Evolutionary conservation across 2,113 vertebrate species (phyloP), one percentile per base, ranked within the genome.

Genomic region (Aythya baeri): DNA sequence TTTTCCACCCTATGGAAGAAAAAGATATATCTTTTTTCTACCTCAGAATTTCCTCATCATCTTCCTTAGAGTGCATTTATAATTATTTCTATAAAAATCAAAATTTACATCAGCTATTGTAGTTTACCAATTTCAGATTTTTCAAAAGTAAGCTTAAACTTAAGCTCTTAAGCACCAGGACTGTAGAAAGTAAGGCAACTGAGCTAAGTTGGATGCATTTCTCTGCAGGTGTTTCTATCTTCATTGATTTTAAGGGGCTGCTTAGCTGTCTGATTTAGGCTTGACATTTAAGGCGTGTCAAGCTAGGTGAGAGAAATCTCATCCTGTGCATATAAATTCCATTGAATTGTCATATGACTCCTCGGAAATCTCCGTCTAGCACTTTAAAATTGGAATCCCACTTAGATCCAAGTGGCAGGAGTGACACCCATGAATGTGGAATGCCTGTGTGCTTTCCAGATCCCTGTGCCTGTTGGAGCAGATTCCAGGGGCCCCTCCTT

Each of bases 1-100:
- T 98, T 99, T 99, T 59, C 99, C 99, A 49, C 99, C 99, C 99
- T 99, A 95, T 96, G 66, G 36, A 93, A 91, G 79, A 89, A 92
- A 82, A 26, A 25, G 58, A 26, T 49, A 8, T 73, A 32, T n/a
- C 7, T 17, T 62, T 79, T 50, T 82, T n/a, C 36, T 50, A 13
- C 22, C 27, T 29, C 6, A 26, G 54, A 77, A 73, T 76, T 65
- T 83, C 68, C 2, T 0, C 26, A 46, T 15, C 3, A 26, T 49
- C 50, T 59, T 88, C 25, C 7, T 3, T 2, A 87, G 32, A 32
- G 26, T 23, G 16, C 3, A 62, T 74, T 83, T 80, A 14, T 11
- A 55, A 83, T 58, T 82, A 88, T 31, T 86, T 86, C 22, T 18
- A 70, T 23, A 58, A 66, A 79, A 86, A 83, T 20, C 25, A 71